These are phyloP conservation scores for Meda fulgida DNA, from an alignment of 2,797 vertebrate genomes.

Conservation along the genomic window DNA sequence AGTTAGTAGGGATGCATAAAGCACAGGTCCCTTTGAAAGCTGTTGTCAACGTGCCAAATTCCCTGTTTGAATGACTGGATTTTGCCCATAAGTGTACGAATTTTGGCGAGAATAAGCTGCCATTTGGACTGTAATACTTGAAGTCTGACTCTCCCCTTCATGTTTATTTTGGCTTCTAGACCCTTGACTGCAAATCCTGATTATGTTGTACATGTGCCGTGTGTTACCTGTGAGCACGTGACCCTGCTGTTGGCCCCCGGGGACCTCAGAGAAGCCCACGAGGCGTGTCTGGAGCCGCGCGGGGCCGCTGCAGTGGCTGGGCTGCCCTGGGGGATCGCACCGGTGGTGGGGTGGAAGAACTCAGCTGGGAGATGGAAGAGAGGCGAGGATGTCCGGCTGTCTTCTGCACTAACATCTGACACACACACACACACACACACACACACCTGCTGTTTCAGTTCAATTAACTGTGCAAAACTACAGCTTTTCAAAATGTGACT, in stretches of 20 bases:
- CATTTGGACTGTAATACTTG: background rate
- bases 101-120: background rate
- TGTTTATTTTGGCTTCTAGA: background rate
- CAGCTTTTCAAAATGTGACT: no score
- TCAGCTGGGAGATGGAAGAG: constrained; percentile 85
- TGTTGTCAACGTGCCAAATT: no score
- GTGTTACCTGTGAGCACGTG: constrained; percentile 78
- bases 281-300: constrained; percentile 72
- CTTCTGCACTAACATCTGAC: constrained; percentile 60
- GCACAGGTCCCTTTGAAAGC: no score
- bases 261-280: constrained; percentile 90
- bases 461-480: no score
- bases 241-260: constrained; percentile 85
- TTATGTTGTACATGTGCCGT: background rate
- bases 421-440: no score
- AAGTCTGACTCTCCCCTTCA: background rate
- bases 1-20: background rate
- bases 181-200: background rate
- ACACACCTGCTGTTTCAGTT: no score
- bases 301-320: constrained; percentile 64
- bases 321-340: constrained; percentile 70
- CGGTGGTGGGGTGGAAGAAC: constrained; percentile 89
- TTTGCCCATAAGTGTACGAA: background rate
- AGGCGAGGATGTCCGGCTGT: constrained; percentile 68
- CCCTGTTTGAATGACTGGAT: no score